Evolutionary conservation across 1,140 invertebrate genomes (phyloP).

Genomic region (Paramacrobiotus metropolitanus): DNA sequence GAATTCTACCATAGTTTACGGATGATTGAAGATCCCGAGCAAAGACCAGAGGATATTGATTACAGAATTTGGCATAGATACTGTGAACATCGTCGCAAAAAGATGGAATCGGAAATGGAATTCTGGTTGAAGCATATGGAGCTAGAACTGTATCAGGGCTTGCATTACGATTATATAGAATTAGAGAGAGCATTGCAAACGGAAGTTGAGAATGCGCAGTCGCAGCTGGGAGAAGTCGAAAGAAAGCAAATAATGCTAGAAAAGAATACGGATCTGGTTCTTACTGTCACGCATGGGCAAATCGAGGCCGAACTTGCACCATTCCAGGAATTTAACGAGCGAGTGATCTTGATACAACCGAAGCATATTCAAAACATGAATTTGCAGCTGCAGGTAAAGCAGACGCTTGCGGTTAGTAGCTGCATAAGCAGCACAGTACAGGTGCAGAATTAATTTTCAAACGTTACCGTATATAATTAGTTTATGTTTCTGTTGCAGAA

Average conservation of each 20-base stretch:
- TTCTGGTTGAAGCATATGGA: slow-evolving; percentile 3
- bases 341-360: neutral
- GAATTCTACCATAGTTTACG: neutral
- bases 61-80: neutral
- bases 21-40: neutral
- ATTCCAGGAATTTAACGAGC: neutral
- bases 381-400: neutral
- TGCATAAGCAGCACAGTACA: too few species aligned
- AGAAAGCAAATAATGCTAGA: neutral
- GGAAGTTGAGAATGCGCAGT: neutral
- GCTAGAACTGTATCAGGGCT: neutral
- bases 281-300: neutral
- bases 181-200: neutral
- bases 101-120: slow-evolving; percentile 1
- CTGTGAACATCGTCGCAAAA: neutral
- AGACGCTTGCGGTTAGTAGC: too few species aligned
- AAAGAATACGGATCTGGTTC: neutral
- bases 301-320: neutral
- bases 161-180: neutral
- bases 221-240: neutral
- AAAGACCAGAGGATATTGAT: neutral
- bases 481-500: neutral
- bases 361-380: neutral
- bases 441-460: too few species aligned
- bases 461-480: too few species aligned